A percentile compares a stretch with the other conserved stretches of the same genome.
Evolutionary conservation across 2,113 vertebrate genomes (phyloP).

Genomic region (Eulemur macaco): DNA sequence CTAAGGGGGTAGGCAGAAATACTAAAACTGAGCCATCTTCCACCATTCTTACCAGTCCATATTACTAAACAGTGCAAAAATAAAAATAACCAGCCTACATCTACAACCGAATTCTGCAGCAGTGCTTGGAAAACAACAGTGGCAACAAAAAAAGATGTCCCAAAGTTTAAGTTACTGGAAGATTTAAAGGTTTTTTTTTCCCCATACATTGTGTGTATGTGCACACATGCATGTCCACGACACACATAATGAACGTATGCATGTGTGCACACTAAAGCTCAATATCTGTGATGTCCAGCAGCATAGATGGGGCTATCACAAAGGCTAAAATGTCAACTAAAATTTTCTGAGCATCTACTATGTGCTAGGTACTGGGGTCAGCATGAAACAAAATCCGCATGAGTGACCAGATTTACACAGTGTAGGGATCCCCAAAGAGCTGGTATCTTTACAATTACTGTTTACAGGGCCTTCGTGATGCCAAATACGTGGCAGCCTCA

Average conservation of each 20-base stretch:
- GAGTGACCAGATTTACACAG: not conserved
- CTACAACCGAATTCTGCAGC: not conserved
- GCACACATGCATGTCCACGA: not conserved
- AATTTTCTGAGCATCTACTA: not conserved
- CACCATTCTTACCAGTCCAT: not conserved
- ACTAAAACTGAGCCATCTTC: not conserved
- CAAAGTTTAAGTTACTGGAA: not conserved
- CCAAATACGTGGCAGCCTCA: not conserved
- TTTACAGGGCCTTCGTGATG: not conserved
- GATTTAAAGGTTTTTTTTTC: not conserved
- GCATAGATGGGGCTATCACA: not conserved
- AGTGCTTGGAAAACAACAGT: not conserved
- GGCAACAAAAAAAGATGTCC: not conserved
- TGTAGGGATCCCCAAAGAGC: not conserved
- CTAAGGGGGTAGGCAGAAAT: not conserved
- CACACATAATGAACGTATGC: too few species aligned
- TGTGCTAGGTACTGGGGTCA: not conserved
- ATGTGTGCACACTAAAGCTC: not conserved
- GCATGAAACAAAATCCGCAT: not conserved
- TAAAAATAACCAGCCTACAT: not conserved
- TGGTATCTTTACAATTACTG: not conserved
- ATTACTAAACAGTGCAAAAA: not conserved
- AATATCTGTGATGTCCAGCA: not conserved
- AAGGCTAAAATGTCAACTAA: not conserved
- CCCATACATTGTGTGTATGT: not conserved